phyloP scores from a whole-genome alignment of 2,888 invertebrate species.

The Epicampocera succincta region DNA sequence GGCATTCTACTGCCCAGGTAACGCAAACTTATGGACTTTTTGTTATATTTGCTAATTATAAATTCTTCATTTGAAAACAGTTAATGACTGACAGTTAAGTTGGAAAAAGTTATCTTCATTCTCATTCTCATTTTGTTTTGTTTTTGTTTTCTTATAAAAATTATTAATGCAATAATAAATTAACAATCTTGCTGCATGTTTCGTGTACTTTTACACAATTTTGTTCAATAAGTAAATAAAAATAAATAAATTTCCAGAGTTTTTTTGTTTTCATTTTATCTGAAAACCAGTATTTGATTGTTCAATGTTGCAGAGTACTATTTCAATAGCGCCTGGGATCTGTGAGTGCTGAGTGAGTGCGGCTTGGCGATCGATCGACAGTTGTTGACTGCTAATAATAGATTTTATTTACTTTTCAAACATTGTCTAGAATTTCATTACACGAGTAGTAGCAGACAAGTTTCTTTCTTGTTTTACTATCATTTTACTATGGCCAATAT shows the following conservation, averaged over 20 bases:
- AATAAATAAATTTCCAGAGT: slow-evolving; percentile 3
- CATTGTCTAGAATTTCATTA: slow-evolving; percentile 39
- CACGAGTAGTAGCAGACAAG: slow-evolving; percentile 6
- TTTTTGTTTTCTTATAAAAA: too few relatives aligned
- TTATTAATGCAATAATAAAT: background rate
- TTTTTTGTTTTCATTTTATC: slow-evolving; percentile 16
- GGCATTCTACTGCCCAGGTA: too few relatives aligned
- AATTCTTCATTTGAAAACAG: too few relatives aligned
- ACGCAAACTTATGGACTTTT: too few relatives aligned
- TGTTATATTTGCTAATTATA: too few relatives aligned
- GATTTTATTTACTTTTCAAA: slow-evolving; percentile 29
- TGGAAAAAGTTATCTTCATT: too few relatives aligned
- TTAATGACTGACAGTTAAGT: too few relatives aligned
- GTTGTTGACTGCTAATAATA: slow-evolving; percentile 25
- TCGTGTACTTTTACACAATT: background rate
- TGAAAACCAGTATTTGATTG: slow-evolving; percentile 37
- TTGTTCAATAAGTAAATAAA: background rate
- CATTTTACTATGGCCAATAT: slow-evolving; percentile 1
- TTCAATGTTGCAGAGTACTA: slow-evolving; percentile 10
- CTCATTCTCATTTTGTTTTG: too few relatives aligned
- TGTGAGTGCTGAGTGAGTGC: slow-evolving; percentile 33
- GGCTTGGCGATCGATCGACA: slow-evolving; percentile 19
- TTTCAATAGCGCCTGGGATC: slow-evolving; percentile 16
- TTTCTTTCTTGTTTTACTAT: background rate
- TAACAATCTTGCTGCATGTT: background rate